A percentile compares a stretch with the other conserved stretches of the same genome.
These are phyloP conservation scores for Drosophila triauraria DNA, from an alignment of 1,140 invertebrate species.

Conservation along the genomic window DNA sequence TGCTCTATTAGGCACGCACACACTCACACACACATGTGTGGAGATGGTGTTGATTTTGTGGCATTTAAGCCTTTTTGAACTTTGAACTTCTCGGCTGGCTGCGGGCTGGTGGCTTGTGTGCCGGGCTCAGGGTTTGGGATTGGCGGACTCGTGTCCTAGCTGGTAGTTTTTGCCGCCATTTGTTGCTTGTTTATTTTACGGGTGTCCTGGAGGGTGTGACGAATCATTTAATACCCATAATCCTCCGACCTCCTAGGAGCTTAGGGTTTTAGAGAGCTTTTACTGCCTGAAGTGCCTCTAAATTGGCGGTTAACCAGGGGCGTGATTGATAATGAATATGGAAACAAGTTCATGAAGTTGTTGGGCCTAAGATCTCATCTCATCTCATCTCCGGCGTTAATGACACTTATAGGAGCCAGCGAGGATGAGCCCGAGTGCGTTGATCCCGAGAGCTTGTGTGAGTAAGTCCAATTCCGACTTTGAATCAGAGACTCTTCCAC, in stretches of 20 bases:
- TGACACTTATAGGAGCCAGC: too few species aligned
- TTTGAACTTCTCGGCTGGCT: constrained; percentile 60
- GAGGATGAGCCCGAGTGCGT: constrained; percentile 19
- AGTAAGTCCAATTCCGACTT: not conserved
- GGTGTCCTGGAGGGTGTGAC: constrained; percentile 33
- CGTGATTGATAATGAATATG: constrained; percentile 61
- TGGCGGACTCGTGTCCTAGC: not conserved
- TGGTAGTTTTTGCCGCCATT: constrained; percentile 48
- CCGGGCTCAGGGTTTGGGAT: constrained; percentile 5
- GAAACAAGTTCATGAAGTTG: constrained; percentile 22
- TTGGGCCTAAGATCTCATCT: not conserved
- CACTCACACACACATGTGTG: constrained; percentile 19
- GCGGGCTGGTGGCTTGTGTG: not conserved
- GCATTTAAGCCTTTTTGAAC: constrained; percentile 81
- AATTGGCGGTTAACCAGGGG: constrained; percentile 55
- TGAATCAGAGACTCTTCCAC: constrained; percentile 34
- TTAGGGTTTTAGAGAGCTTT: constrained; percentile 16
- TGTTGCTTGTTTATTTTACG: constrained; percentile 49
- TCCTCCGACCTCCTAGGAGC: constrained; percentile 33
- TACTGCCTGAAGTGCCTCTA: constrained; percentile 38
- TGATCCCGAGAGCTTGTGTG: constrained; percentile 12
- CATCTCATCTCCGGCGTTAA: not conserved
- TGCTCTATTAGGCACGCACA: constrained; percentile 40
- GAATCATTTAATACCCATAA: constrained; percentile 71
- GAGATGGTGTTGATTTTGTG: constrained; percentile 73